Evolutionary conservation across 2,888 invertebrate species (phyloP).

Genomic region (Harmothoe impar): DNA sequence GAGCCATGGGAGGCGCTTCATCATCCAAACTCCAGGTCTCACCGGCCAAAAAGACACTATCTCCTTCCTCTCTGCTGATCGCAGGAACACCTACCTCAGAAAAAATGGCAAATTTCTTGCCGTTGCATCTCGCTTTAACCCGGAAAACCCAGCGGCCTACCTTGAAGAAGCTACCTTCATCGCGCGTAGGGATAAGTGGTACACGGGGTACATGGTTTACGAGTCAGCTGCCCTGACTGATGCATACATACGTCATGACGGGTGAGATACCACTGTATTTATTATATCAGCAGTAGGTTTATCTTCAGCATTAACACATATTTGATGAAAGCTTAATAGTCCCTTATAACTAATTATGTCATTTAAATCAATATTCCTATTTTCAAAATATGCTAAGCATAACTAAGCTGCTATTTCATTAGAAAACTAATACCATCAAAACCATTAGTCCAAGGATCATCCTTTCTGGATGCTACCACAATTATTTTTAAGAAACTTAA

Average conservation of each 20-base stretch:
- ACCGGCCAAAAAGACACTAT: constrained; percentile 1
- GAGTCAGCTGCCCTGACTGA: not conserved
- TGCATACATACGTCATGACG: constrained; percentile 28
- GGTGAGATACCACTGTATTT: not conserved
- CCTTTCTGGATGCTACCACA: too few species aligned
- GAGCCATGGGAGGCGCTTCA: not conserved
- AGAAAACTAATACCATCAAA: too few species aligned
- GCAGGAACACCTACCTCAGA: constrained; percentile 24
- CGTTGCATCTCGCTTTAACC: not conserved
- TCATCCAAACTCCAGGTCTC: not conserved
- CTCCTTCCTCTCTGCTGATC: constrained; percentile 31
- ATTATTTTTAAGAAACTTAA: too few species aligned
- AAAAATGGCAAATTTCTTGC: not conserved
- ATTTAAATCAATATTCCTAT: too few species aligned
- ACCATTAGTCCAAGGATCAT: too few species aligned
- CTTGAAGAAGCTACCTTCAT: constrained; percentile 15
- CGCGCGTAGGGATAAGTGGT: not conserved
- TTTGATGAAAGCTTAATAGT: too few species aligned
- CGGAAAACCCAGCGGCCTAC: not conserved
- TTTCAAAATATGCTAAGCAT: too few species aligned
- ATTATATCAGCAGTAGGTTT: too few species aligned
- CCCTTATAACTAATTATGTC: too few species aligned
- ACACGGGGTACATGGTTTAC: not conserved
- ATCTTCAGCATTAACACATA: too few species aligned
- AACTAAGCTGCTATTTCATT: too few species aligned